Evolutionary conservation across 2,888 invertebrate genomes (phyloP), one percentile per base, ranked within the genome.

Genomic region (Lamproptera curius): DNA sequence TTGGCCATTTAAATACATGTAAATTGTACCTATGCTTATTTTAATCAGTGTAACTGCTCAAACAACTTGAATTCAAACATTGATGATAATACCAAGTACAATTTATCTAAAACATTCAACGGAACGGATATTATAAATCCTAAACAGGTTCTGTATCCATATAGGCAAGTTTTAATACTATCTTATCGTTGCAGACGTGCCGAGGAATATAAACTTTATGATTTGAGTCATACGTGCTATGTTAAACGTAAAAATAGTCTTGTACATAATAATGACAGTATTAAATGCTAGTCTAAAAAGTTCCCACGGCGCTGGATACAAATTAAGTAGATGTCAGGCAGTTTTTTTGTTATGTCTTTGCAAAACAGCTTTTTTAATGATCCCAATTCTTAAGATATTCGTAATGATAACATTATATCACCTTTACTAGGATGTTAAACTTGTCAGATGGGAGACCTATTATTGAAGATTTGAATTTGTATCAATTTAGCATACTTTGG

Each of bases 91-190:
- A 34, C 20, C 13, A 20, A 14, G 14, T 42, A 17, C 11, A 31
- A 28, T 16, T 23, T 20, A 13, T 20, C 14, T 17, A 33, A 33
- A 46, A 43, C 41, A 52, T 52, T 44, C 41, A 41, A 28, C 9
- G 34, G 44, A 43, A 47, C 46, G 52, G 50, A 50, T 44, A 52
- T 44, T 37, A 52, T 52, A 42, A 50, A 52, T 44, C 47, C 44
- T 23, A 43, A 52, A 50, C 52, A 44, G 50, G 52, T 52, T 50
- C 28, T 39, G 26, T 33, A 17, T 40, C n/a, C 28, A 44, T 34
- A 35, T 43, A 28, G 36, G 35, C 36, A 51, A 17, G 35, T 31
- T 35, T 28, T 28, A 37, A 31, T 14, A 10, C 35, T 10, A 15
- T 33, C 28, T 20, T 1, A 31, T 2, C 28, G 20, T 9, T 16